Conservation (phyloP, 2,888 invertebrate species). For the Teleogryllus oceanicus region DNA sequence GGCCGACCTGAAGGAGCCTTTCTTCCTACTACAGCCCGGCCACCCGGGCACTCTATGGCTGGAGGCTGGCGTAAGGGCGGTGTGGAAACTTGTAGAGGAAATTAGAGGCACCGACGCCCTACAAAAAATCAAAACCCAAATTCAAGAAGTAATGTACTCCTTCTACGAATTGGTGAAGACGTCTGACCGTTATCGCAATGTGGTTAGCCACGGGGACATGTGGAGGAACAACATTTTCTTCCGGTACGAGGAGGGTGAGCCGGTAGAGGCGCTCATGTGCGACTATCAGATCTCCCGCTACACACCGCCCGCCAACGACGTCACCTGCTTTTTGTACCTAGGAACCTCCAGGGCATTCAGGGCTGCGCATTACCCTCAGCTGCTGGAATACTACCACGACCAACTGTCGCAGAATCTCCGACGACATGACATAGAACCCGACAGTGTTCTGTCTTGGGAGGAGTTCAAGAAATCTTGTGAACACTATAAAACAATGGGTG, state of each 20-base stretch:
- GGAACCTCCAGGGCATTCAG: neutral
- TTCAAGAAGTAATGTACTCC: neutral
- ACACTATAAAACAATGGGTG: neutral
- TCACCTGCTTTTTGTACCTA: constrained; percentile 11
- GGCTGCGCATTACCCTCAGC: neutral
- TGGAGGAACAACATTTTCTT: constrained; percentile 18
- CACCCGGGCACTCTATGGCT: neutral
- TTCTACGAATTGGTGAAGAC: neutral
- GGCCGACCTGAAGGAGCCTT: neutral
- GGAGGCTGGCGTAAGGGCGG: neutral
- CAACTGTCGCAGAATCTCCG: neutral
- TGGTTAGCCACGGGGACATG: neutral
- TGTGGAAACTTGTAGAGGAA: neutral
- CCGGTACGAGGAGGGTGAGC: neutral
- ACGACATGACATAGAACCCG: neutral
- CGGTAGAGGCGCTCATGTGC: constrained; percentile 3
- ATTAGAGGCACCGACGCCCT: neutral
- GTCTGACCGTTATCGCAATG: neutral
- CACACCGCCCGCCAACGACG: constrained; percentile 20
- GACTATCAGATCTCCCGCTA: constrained; percentile 23
- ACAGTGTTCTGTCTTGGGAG: neutral
- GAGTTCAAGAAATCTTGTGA: neutral
- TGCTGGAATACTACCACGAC: neutral
- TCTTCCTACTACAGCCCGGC: neutral
- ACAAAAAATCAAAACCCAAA: neutral